Evolutionary conservation across 2,797 vertebrate species (phyloP), one percentile per base, ranked within the genome.

Genomic region (Tarsius wallacei): DNA sequence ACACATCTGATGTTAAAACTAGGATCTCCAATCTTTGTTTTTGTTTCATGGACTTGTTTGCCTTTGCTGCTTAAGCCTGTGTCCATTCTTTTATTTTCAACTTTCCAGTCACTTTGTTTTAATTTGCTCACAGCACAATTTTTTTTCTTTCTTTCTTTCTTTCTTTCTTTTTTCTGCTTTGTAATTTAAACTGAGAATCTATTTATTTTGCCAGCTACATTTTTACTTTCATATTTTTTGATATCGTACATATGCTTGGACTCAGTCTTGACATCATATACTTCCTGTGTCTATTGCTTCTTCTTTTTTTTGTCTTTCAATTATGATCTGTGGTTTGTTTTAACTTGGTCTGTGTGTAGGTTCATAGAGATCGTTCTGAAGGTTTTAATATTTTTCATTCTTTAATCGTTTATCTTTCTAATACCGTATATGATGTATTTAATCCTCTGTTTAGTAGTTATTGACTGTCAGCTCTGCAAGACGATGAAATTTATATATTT

Each of bases 211-310:
- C 88, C 26, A 33, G 26, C 85, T 87, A 21, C 7, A 47, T 86
- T 95, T 87, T 91, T 73, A 31, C 57, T 57, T 57, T 66, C 87
- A 61, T 74, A 47, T 68, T 59, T 90, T 90, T 95, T 95, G 7
- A 55, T 86, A 28, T 55, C n/a, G 59, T 49, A 83, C 16, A 55
- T 76, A 63, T 28, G 11, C 36, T 63, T 97, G 15, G 16, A 82
- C 64, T 93, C 91, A 82, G n/a, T 92, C 19, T 82, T 80, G 66
- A 85, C 12, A 77, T 73, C 36, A 51, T 31, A 42, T 57, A 63
- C 21, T 93, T 89, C 93, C 87, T 78, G 19, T 42, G 89, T 96
- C 78, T 71, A 61, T 93, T 70, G 24, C 13, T 51, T 77, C 71
- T 76, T 76, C 68, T 47, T n/a, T 47, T 74, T 22, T 82, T 88